Evolutionary conservation across 2,888 invertebrate genomes (phyloP).

Genomic region (Idaea biselata): DNA sequence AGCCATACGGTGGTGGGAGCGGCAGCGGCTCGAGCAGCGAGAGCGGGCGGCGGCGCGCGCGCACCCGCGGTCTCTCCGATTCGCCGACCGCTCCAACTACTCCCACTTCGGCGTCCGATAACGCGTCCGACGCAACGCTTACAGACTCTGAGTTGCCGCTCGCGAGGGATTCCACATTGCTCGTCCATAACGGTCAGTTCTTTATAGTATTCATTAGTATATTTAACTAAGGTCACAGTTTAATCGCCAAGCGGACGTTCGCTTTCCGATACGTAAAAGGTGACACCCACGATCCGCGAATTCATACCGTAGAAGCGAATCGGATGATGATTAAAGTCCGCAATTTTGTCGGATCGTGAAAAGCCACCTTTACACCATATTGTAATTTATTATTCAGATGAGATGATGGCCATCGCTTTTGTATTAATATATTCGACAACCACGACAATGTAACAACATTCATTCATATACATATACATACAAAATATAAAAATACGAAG

Average conservation of each 20-base stretch:
- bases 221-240: too few relatives aligned
- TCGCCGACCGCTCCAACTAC: constrained; percentile 84
- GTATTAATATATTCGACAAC: too few relatives aligned
- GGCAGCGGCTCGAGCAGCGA: constrained; percentile 86
- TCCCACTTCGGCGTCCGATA: constrained; percentile 86
- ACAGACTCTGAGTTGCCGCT: constrained; percentile 91
- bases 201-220: not conserved
- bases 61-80: constrained; percentile 85
- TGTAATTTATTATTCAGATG: too few relatives aligned
- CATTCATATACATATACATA: not conserved
- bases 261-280: too few relatives aligned
- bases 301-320: too few relatives aligned
- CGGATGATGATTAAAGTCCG: too few relatives aligned
- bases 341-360: too few relatives aligned
- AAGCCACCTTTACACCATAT: too few relatives aligned
- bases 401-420: too few relatives aligned
- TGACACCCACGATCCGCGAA: too few relatives aligned
- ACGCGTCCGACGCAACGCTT: constrained; percentile 91
- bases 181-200: constrained; percentile 90
- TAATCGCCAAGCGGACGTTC: too few relatives aligned
- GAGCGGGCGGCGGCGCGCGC: constrained; percentile 80
- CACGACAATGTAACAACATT: not conserved
- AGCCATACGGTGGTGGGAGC: constrained; percentile 90
- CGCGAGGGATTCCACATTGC: constrained; percentile 89
- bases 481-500: not conserved